Evolutionary conservation across 2,113 vertebrate genomes (phyloP).

Genomic region (Mungos mungo): DNA sequence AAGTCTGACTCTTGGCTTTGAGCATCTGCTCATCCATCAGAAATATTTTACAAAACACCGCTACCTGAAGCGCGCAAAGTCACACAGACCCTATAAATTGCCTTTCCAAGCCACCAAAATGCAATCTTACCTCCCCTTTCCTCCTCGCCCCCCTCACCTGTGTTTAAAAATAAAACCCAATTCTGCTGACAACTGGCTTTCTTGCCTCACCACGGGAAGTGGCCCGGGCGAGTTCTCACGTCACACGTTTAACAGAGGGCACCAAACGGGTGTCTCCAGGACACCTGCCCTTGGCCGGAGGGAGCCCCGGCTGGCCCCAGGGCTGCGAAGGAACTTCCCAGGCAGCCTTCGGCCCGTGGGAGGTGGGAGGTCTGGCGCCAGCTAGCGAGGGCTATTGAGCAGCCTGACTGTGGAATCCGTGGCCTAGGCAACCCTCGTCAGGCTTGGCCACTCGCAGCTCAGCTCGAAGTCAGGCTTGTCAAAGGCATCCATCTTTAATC

Average conservation of each 20-base stretch:
- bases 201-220: slow-evolving; percentile 73
- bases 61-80: slow-evolving; percentile 63
- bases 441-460: slow-evolving; percentile 8
- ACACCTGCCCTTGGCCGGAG: slow-evolving; percentile 26
- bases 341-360: neutral
- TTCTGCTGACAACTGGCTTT: slow-evolving; percentile 66
- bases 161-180: slow-evolving; percentile 79
- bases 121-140: neutral
- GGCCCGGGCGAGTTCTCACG: slow-evolving; percentile 59
- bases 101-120: slow-evolving; percentile 67
- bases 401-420: neutral
- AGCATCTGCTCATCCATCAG: slow-evolving; percentile 47
- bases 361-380: neutral
- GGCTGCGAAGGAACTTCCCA: neutral
- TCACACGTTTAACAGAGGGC: slow-evolving; percentile 63
- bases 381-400: neutral
- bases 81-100: slow-evolving; percentile 58
- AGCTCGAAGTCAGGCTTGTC: neutral
- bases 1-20: slow-evolving; percentile 56
- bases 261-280: slow-evolving; percentile 40
- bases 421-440: slow-evolving; percentile 55
- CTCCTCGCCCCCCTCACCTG: neutral
- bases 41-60: slow-evolving; percentile 49
- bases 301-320: neutral
- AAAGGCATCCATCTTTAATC: slow-evolving; percentile 58